phyloP scores from a whole-genome alignment of 2,113 vertebrate species.

The Alosa alosa region DNA sequence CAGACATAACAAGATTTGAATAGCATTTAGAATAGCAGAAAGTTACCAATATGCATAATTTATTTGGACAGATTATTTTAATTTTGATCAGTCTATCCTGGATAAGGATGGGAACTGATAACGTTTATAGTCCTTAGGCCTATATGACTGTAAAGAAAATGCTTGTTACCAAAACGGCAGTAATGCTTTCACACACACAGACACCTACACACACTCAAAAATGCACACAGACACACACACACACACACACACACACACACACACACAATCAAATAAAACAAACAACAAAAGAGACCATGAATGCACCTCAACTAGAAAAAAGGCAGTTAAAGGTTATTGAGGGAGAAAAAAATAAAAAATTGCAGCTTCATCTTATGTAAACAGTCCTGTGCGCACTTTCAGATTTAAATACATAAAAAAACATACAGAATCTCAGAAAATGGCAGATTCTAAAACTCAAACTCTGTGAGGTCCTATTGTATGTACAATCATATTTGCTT shows the following conservation, averaged over 20 bases:
- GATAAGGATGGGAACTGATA: not conserved
- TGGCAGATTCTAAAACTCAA: conserved; percentile 30
- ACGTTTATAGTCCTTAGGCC: not conserved
- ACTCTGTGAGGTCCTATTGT: conserved; percentile 34
- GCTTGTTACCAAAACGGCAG: not conserved
- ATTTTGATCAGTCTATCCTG: not conserved
- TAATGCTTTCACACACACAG: not conserved
- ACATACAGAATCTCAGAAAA: not conserved
- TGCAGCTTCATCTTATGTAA: not conserved
- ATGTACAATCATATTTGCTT: conserved; percentile 30
- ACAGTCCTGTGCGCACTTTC: conserved; percentile 18
- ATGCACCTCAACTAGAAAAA: not conserved
- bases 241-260: not conserved
- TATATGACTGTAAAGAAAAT: not conserved
- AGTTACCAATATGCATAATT: not conserved
- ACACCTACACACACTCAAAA: not conserved
- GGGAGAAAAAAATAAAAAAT: not conserved
- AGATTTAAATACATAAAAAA: conserved; percentile 19
- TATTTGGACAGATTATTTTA: not conserved
- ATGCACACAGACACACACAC: not conserved
- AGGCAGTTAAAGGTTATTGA: conserved; percentile 14
- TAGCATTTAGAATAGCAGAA: not conserved
- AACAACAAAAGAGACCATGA: not conserved
- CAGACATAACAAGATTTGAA: not conserved
- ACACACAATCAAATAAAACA: not conserved